Conservation (phyloP, 2,797 vertebrate genomes). For the Artibeus jamaicensis region DNA sequence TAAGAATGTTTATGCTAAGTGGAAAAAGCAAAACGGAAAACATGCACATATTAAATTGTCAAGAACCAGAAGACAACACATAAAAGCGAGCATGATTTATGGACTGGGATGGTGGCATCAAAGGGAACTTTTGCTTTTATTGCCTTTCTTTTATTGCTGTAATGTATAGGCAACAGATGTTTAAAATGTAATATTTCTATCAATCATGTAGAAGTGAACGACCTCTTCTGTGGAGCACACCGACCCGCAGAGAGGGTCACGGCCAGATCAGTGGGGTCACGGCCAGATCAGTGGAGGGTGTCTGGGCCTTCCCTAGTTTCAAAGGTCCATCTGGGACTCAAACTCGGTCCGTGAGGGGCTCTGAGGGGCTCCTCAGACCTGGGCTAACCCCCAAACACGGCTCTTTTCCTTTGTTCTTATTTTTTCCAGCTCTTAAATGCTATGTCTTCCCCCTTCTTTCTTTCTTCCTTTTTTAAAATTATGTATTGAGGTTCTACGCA, state of each 20-base stretch:
- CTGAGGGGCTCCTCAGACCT: neutral
- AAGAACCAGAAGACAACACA: neutral
- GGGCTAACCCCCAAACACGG: neutral
- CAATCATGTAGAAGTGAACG: neutral
- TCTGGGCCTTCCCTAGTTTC: neutral
- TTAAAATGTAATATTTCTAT: neutral
- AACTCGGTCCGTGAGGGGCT: neutral
- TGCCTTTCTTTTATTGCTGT: neutral
- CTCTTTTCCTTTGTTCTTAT: neutral
- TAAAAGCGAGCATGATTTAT: neutral
- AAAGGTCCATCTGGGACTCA: neutral
- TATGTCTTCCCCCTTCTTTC: neutral
- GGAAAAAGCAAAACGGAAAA: neutral
- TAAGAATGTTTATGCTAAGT: neutral
- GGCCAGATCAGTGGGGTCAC: neutral
- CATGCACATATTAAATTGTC: neutral
- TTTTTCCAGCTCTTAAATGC: neutral
- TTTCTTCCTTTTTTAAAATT: neutral
- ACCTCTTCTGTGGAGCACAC: neutral
- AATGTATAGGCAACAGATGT: neutral
- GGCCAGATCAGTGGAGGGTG: neutral
- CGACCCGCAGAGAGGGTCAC: accelerated
- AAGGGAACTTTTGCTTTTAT: neutral
- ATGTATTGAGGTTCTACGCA: neutral
- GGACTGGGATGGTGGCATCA: neutral